phyloP scores from a whole-genome alignment of 2,797 vertebrate genomes.

The Muraenolepis orangiensis region DNA sequence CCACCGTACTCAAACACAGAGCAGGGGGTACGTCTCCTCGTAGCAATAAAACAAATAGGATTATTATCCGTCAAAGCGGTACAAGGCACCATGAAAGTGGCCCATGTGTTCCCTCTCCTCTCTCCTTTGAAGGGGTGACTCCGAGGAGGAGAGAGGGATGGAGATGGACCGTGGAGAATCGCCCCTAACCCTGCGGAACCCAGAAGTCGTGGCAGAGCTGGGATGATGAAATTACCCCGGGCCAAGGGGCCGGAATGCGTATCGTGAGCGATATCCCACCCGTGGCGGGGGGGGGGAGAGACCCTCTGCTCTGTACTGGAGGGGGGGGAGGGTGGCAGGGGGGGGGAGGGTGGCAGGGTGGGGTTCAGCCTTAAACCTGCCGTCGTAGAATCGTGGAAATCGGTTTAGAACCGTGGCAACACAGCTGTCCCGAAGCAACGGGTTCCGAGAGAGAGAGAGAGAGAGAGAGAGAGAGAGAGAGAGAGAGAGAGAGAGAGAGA shows the following conservation, averaged over 20 bases:
- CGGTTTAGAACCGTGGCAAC: constrained; percentile 56
- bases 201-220: constrained; percentile 48
- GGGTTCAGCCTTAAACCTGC: constrained; percentile 61
- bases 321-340: constrained; percentile 62
- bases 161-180: constrained; percentile 57
- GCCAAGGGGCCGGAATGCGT: constrained; percentile 60
- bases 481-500: constrained; percentile 25
- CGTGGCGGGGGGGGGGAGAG: constrained; percentile 39
- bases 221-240: constrained; percentile 61
- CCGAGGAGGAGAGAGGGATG: constrained; percentile 20
- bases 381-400: constrained; percentile 58
- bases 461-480: constrained; percentile 25
- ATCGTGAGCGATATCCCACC: constrained; percentile 63
- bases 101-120: too few relatives aligned
- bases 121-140: constrained; percentile 27
- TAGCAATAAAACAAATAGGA: constrained; percentile 49
- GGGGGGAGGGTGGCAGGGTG: too few relatives aligned
- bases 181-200: constrained; percentile 58
- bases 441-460: constrained; percentile 29
- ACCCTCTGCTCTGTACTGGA: constrained; percentile 62
- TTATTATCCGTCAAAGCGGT: constrained; percentile 30
- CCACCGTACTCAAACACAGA: too few relatives aligned
- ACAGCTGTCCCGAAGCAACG: constrained; percentile 60
- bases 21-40: too few relatives aligned
- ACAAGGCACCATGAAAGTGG: constrained; percentile 45